These are phyloP conservation scores for Stegodyphus mimosarum DNA, from an alignment of 1,140 invertebrate species.

Conservation along the genomic window DNA sequence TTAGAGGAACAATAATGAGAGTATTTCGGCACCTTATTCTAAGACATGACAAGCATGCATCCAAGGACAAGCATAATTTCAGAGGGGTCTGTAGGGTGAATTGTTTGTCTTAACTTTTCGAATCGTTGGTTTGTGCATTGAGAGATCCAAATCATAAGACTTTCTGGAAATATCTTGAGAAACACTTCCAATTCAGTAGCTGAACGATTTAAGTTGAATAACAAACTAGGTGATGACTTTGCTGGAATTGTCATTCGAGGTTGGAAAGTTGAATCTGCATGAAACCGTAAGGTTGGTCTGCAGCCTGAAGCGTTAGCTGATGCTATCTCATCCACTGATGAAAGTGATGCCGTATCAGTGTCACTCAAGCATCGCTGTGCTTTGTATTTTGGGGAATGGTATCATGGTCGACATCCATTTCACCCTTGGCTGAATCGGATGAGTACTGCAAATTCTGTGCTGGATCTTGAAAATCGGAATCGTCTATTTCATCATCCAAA, in stretches of 20 bases:
- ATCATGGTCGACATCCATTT: slow-evolving; percentile 8
- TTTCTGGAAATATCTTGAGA: slow-evolving; percentile 14
- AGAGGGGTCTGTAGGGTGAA: slow-evolving; percentile 20
- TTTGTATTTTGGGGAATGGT: slow-evolving; percentile 19
- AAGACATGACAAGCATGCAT: slow-evolving; percentile 55
- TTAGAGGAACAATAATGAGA: slow-evolving; percentile 63
- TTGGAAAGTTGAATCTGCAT: slow-evolving; percentile 23
- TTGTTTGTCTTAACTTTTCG: slow-evolving; percentile 1
- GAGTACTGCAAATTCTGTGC: slow-evolving; percentile 5
- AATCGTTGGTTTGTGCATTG: slow-evolving; percentile 14
- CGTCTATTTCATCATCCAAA: slow-evolving; percentile 28
- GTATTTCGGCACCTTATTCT: slow-evolving; percentile 47
- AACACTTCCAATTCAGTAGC: slow-evolving; percentile 8
- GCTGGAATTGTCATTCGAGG: slow-evolving; percentile 4
- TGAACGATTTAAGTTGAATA: not conserved
- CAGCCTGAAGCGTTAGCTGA: slow-evolving; percentile 8
- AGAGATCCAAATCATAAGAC: slow-evolving; percentile 9
- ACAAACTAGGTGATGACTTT: no score
- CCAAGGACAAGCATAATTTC: slow-evolving; percentile 59
- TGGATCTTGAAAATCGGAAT: slow-evolving; percentile 15
- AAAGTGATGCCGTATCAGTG: slow-evolving; percentile 33
- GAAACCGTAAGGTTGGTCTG: slow-evolving; percentile 21
- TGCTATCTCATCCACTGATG: slow-evolving; percentile 15
- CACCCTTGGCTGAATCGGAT: slow-evolving; percentile 7
- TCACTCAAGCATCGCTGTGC: slow-evolving; percentile 33